A percentile compares a stretch with the other conserved stretches of the same genome.
Evolutionary conservation across 2,888 invertebrate species (phyloP).

Genomic region (Nymphalis polychloros): DNA sequence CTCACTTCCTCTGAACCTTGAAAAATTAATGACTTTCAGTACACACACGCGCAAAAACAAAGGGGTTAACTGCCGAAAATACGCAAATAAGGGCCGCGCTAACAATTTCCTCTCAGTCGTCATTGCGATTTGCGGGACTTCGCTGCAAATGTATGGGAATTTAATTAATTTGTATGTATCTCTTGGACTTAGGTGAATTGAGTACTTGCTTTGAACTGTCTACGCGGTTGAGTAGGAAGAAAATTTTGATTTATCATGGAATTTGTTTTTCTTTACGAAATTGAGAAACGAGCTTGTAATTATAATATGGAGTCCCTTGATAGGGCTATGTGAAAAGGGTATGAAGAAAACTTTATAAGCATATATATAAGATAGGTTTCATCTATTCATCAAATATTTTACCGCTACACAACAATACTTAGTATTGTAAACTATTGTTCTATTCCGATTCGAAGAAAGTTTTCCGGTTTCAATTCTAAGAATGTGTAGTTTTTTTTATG

Average conservation of each 20-base stretch:
- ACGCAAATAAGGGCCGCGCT: conserved; percentile 61
- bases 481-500: no score
- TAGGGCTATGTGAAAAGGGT: neutral
- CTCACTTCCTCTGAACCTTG: conserved; percentile 63
- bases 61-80: conserved; percentile 67
- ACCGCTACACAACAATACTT: no score
- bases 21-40: conserved; percentile 72
- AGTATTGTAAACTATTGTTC: no score
- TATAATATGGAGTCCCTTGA: neutral
- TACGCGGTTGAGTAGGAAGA: conserved; percentile 8
- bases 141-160: conserved; percentile 32
- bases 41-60: conserved; percentile 74
- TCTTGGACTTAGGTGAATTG: conserved; percentile 22
- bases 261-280: neutral
- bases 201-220: conserved; percentile 24
- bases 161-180: conserved; percentile 33
- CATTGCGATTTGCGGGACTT: conserved; percentile 35
- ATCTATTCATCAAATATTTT: no score
- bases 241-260: conserved; percentile 11
- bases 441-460: no score
- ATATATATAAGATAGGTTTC: no score
- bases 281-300: neutral
- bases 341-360: no score
- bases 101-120: conserved; percentile 68
- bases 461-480: no score